These are phyloP conservation scores for Regulus satrapa DNA, from an alignment of 2,113 vertebrate species.

Conservation along the genomic window DNA sequence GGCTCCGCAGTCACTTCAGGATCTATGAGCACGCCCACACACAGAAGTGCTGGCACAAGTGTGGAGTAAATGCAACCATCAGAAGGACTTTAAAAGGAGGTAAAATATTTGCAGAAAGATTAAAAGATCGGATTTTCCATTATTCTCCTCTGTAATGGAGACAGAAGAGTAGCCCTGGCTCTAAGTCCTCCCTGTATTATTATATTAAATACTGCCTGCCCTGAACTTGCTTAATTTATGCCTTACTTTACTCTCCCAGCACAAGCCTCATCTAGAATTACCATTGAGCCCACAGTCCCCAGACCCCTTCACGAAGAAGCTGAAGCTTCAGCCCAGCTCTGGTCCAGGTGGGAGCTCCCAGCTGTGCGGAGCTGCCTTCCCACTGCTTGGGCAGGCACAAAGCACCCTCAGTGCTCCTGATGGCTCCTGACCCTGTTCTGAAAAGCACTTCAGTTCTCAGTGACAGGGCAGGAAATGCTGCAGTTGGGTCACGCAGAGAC, in stretches of 20 bases:
- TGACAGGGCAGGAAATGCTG: neutral
- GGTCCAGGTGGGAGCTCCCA: neutral
- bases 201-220: neutral
- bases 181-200: neutral
- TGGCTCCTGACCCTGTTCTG: neutral
- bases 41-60: neutral
- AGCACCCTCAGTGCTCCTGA: neutral
- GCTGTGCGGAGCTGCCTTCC: neutral
- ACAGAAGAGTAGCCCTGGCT: neutral
- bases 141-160: neutral
- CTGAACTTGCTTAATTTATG: neutral
- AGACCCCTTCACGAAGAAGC: neutral
- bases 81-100: neutral
- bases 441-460: neutral
- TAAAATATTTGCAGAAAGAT: slow-evolving; percentile 37
- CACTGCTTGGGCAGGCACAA: neutral
- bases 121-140: neutral
- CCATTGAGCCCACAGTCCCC: neutral
- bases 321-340: neutral
- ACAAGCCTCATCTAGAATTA: neutral
- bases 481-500: neutral
- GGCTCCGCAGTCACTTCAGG: neutral
- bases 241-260: neutral
- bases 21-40: neutral
- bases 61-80: neutral